Conservation (phyloP, 2,797 vertebrate species). For the Dryobates pubescens region DNA sequence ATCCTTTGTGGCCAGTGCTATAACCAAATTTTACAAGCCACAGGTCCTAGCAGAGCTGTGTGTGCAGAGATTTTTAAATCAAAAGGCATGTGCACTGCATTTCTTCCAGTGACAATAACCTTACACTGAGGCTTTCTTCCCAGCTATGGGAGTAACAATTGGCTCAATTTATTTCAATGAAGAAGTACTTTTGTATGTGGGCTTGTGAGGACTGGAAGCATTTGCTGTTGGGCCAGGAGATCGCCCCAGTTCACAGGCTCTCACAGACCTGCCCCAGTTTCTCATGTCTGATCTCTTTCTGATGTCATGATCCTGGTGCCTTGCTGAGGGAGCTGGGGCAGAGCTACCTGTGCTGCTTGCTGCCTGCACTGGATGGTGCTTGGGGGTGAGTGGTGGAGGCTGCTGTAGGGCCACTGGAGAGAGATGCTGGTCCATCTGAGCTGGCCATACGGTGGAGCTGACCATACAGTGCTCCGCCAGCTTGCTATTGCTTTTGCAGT, state of each 20-base stretch:
- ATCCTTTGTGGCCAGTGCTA: not conserved
- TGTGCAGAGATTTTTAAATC: not conserved
- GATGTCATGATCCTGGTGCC: not conserved
- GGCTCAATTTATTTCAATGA: not conserved
- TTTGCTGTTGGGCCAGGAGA: not conserved
- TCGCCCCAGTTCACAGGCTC: not conserved
- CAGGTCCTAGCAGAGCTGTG: not conserved
- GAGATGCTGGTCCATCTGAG: not conserved
- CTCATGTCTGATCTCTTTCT: not conserved
- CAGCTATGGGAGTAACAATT: not conserved
- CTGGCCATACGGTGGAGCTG: not conserved
- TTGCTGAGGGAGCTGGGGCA: not conserved
- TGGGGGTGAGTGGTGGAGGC: not conserved
- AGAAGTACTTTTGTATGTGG: not conserved
- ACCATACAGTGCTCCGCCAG: not conserved
- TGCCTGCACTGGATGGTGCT: fast-evolving
- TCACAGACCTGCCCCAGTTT: not conserved
- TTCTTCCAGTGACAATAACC: not conserved
- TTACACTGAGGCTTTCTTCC: not conserved
- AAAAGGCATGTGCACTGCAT: not conserved
- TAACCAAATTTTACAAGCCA: not conserved
- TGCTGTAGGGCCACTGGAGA: not conserved
- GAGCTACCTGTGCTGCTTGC: not conserved
- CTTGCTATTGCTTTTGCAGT: not conserved
- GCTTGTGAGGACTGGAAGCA: not conserved